These are phyloP conservation scores for Charina bottae DNA, from an alignment of 2,113 vertebrate genomes.

Conservation along the genomic window DNA sequence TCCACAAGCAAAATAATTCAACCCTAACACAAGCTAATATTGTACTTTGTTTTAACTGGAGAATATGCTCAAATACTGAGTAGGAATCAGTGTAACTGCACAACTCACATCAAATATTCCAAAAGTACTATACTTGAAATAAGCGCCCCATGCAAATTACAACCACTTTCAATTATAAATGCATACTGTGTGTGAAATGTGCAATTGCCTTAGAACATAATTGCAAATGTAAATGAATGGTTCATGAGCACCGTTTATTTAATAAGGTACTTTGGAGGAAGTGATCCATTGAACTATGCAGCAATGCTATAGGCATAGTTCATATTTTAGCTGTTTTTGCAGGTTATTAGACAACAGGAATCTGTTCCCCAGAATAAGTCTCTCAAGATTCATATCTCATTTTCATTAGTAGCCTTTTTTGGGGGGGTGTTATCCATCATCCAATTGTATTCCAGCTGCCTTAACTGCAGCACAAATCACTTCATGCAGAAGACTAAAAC, in stretches of 20 bases:
- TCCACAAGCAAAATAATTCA: not conserved
- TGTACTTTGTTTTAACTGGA: not conserved
- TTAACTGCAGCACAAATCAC: conserved; percentile 11
- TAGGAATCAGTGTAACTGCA: not conserved
- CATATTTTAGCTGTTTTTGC: not conserved
- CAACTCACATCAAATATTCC: not conserved
- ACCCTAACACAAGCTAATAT: not conserved
- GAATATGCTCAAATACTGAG: not conserved
- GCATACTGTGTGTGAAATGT: not conserved
- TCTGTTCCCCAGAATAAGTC: not conserved
- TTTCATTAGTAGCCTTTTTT: conserved; percentile 21
- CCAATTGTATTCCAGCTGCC: conserved; percentile 3
- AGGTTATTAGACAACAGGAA: not conserved
- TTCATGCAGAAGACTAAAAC: not conserved
- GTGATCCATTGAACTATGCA: not conserved
- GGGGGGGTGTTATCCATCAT: not conserved
- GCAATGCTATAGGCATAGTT: not conserved
- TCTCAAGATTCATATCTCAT: conserved; percentile 15
- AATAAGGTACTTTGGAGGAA: conserved; percentile 16
- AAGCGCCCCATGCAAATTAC: not conserved
- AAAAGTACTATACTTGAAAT: not conserved
- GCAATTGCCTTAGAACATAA: not conserved
- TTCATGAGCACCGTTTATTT: conserved; percentile 2
- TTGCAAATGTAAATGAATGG: conserved; percentile 27
- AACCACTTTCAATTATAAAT: not conserved